Conservation (phyloP, 2,888 invertebrate species). For the Alloscopus bannaensis region DNA sequence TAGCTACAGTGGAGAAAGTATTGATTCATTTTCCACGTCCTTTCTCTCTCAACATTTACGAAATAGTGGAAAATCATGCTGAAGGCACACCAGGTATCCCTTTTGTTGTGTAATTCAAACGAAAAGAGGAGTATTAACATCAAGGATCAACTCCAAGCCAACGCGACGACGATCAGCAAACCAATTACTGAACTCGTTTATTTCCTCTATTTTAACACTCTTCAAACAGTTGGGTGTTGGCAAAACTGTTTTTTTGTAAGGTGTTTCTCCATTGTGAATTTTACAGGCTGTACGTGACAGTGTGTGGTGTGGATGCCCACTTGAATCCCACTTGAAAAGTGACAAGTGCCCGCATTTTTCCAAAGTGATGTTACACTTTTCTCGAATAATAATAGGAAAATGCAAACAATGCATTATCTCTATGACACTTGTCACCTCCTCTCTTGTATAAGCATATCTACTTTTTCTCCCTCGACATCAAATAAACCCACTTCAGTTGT, state of each 20-base stretch:
- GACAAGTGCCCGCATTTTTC: not conserved
- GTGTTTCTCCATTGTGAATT: not conserved
- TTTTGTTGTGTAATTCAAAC: too few relatives aligned
- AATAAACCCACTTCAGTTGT: too few relatives aligned
- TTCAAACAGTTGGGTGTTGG: too few relatives aligned
- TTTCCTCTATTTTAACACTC: too few relatives aligned
- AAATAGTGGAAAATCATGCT: too few relatives aligned
- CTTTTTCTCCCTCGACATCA: not conserved
- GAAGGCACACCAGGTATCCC: too few relatives aligned
- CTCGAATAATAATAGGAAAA: not conserved
- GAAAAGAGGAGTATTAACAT: not conserved
- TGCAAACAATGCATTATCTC: constrained; percentile 1
- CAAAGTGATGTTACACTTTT: not conserved
- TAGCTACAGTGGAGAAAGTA: too few relatives aligned
- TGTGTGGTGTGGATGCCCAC: not conserved
- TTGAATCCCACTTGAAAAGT: not conserved
- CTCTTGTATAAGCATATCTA: constrained; percentile 3
- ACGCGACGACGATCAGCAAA: not conserved
- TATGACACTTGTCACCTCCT: not conserved
- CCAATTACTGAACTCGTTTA: not conserved
- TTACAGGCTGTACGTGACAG: not conserved
- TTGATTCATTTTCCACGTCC: too few relatives aligned
- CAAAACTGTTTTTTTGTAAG: not conserved
- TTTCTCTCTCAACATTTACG: too few relatives aligned
- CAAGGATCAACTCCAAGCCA: not conserved